Conservation (phyloP, 2,113 vertebrate genomes). For the Papio anubis region DNA sequence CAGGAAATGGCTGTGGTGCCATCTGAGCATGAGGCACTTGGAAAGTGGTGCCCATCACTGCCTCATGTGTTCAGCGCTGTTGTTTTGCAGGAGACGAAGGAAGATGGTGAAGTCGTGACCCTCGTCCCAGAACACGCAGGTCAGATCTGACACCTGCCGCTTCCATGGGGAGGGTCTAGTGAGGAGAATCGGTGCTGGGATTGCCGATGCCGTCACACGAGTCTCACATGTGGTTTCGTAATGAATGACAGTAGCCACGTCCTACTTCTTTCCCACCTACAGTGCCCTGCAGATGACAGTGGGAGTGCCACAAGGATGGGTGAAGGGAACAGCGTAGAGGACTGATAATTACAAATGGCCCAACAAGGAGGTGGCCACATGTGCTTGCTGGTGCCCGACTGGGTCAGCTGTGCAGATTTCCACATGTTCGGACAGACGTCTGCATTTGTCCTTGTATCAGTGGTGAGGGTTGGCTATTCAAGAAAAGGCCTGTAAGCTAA, state of each 20-base stretch:
- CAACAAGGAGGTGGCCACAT: neutral
- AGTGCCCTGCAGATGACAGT: no score
- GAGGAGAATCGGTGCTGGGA: neutral
- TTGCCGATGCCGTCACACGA: accelerated
- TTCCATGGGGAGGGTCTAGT: neutral
- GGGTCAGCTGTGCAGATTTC: neutral
- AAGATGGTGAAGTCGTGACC: neutral
- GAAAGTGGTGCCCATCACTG: neutral
- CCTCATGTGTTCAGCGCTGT: neutral
- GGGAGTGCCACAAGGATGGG: neutral
- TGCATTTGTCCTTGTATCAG: neutral
- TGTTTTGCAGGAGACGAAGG: neutral
- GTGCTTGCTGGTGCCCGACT: neutral
- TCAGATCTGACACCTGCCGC: neutral
- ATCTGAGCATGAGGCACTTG: neutral
- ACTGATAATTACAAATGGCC: neutral
- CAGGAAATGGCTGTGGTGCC: neutral
- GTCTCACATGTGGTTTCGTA: neutral
- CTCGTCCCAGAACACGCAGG: neutral
- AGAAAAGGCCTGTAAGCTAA: neutral
- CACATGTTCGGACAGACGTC: neutral
- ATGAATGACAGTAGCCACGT: no score
- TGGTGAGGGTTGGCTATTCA: neutral
- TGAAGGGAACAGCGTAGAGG: neutral
- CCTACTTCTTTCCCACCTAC: neutral